These are phyloP conservation scores for Drosophila testacea DNA, from an alignment of 2,888 invertebrate species.

Conservation along the genomic window DNA sequence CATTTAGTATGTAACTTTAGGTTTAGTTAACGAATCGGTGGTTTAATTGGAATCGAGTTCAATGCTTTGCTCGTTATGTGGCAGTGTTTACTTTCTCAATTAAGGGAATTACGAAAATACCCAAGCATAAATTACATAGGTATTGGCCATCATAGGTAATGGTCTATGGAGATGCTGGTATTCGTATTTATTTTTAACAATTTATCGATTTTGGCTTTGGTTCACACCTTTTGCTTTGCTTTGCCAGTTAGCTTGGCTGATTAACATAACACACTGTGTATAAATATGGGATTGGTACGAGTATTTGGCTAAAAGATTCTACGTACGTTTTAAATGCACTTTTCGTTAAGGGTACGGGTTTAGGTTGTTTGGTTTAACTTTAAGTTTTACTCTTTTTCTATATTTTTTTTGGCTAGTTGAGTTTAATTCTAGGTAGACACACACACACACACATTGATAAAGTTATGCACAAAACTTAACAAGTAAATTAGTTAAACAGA, in stretches of 20 bases:
- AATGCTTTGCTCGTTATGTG: constrained; percentile 26
- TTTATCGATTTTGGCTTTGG: constrained; percentile 56
- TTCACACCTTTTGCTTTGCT: constrained; percentile 33
- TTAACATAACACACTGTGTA: constrained; percentile 22
- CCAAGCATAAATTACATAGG: not conserved
- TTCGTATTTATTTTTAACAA: constrained; percentile 45
- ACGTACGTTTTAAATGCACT: constrained; percentile 56
- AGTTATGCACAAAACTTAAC: constrained; percentile 14
- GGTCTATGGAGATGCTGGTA: constrained; percentile 7
- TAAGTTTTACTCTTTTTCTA: not conserved
- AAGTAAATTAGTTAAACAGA: constrained; percentile 17
- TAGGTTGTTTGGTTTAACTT: constrained; percentile 2
- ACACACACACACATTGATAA: constrained; percentile 5
- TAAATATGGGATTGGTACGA: constrained; percentile 8
- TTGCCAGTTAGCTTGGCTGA: constrained; percentile 22
- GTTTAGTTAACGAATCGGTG: constrained; percentile 36
- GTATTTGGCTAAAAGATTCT: constrained; percentile 17
- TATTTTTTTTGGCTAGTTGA: constrained; percentile 12
- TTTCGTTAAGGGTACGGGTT: constrained; percentile 36
- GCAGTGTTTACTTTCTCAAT: constrained; percentile 52
- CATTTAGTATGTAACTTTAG: constrained; percentile 41
- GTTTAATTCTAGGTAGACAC: constrained; percentile 23
- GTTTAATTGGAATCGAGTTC: constrained; percentile 37
- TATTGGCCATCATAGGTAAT: not conserved
- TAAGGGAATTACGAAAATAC: constrained; percentile 16